Percentiles rank a stretch among this genome's conserved stretches.
Conservation (phyloP, 2,797 vertebrate genomes). For the Sebastes hubbsi region DNA sequence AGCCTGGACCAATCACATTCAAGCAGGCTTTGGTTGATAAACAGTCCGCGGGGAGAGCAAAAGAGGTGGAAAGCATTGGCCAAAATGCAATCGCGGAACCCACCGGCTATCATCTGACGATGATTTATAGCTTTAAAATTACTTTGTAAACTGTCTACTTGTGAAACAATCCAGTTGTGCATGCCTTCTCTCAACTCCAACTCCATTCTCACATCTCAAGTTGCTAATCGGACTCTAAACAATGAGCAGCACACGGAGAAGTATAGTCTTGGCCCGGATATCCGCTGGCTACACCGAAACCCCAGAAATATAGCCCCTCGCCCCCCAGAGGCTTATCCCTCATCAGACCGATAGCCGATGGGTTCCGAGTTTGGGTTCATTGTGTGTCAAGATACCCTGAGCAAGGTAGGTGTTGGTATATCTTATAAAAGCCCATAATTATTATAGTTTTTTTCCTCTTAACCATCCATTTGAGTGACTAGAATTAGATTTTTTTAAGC, state of each 20-base stretch:
- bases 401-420: background rate
- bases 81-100: background rate
- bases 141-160: background rate
- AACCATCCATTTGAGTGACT: background rate
- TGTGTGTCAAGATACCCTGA: background rate
- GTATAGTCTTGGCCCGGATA: background rate
- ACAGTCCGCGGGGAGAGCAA: background rate
- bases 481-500: too few species aligned
- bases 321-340: background rate
- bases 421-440: background rate
- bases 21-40: background rate
- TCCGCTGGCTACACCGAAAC: background rate
- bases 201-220: background rate
- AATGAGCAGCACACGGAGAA: background rate
- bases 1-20: background rate
- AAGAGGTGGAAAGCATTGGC: background rate
- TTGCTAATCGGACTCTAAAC: background rate
- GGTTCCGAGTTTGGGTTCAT: background rate
- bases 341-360: background rate
- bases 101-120: background rate
- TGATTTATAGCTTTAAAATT: background rate
- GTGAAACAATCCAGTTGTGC: background rate
- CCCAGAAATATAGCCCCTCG: background rate
- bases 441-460: background rate
- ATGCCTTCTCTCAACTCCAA: background rate